Evolutionary conservation across 2,888 invertebrate genomes (phyloP), one percentile per base, ranked within the genome.

Genomic region (Dicycla oo): DNA sequence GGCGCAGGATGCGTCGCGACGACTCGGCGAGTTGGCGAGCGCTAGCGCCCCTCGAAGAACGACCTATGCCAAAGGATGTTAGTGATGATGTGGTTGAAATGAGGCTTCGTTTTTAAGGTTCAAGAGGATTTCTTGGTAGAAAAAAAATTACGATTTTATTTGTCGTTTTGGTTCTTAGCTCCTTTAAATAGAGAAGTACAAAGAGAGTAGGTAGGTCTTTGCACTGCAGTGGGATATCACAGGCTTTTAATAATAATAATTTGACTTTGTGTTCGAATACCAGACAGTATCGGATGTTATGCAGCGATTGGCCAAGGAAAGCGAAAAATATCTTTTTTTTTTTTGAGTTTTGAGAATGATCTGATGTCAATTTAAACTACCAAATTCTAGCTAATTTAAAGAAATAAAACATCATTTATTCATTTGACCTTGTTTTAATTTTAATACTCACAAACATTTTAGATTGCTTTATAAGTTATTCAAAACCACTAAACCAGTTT

Each of bases 41-140:
- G 18, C 47, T 51, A 13, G 38, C 78, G 57, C 70, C 78, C 57
- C 57, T 58, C 57, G 57, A 30, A 40, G 71, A 30, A 74, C 70
- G 57, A 78, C 78, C 70, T 74, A 78, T 70, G 78, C 57, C 78
- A 70, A 74, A 70, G 38, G 69, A 74, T 77, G 49, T 34, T 75
- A 23, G 38, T 54, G 75, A 72, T 70, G 72, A 66, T 61, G 65
- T 66, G 43, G 11, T 66, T 66, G 66, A 34, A 43, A 66, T 62
- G 62, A 62, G 30, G 51, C 6, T 51, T 51, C 15, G 13, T 23
- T 38, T 34, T 38, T 57, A n/a, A 58, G 8, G 5, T 30, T 26
- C 11, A 30, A 61, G 26, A 43, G 2, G 8, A 10, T n/a, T 38
- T 18, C 3, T 6, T 60, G 23, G 40, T 40, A 3, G 23, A 40